phyloP scores from a whole-genome alignment of 2,113 vertebrate genomes.

The Clupea harengus region DNA sequence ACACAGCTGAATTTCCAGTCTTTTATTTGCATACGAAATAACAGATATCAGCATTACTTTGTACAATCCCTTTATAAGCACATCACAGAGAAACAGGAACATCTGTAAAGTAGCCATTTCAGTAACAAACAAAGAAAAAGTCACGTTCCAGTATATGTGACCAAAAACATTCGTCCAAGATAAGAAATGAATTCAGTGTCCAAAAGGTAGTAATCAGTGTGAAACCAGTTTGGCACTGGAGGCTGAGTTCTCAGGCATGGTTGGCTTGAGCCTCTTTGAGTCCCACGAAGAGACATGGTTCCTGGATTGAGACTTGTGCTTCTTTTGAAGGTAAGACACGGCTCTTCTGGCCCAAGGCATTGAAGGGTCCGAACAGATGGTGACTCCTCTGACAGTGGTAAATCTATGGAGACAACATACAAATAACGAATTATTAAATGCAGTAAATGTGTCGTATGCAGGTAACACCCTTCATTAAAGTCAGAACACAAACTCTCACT shows the following conservation, averaged over 20 bases:
- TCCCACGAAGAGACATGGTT: not conserved
- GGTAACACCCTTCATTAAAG: not conserved
- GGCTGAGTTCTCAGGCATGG: not conserved
- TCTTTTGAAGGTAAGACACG: constrained; percentile 55
- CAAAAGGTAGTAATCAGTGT: not conserved
- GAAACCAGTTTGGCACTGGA: not conserved
- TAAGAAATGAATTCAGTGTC: too few relatives aligned
- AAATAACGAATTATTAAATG: not conserved
- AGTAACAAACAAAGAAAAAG: too few relatives aligned
- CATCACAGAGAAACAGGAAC: too few relatives aligned
- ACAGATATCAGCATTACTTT: too few relatives aligned
- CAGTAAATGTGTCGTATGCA: not conserved
- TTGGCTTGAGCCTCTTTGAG: not conserved
- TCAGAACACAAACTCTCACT: too few relatives aligned
- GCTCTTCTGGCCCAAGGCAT: constrained; percentile 46
- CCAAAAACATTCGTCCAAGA: too few relatives aligned
- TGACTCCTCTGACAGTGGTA: constrained; percentile 11
- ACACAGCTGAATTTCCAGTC: too few relatives aligned
- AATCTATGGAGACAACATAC: constrained; percentile 56
- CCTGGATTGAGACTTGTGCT: not conserved
- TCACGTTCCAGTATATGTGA: too few relatives aligned
- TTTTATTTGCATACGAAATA: too few relatives aligned
- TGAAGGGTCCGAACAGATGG: constrained; percentile 51
- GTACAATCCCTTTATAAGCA: too few relatives aligned
- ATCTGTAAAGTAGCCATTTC: too few relatives aligned